Base-by-base conservation (phyloP, 2,113 vertebrate species). In the Thalassoma bifasciatum region DNA sequence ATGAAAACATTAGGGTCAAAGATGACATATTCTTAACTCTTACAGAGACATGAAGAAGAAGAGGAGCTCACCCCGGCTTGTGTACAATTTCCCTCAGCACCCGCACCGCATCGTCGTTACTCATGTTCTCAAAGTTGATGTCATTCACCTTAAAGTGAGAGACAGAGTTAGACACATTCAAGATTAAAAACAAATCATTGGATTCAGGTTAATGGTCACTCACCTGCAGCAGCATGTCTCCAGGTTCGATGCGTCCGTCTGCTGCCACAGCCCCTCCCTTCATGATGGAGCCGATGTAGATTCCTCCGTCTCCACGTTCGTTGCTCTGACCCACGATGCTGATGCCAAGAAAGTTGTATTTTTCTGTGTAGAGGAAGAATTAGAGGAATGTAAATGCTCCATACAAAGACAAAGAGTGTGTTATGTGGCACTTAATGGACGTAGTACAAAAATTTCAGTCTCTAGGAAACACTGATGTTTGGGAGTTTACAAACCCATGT, bases 201-300 rank as follows among this genome's bases (percentile, higher is more conserved):
- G 4, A 1, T 26, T 30, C 30, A 17, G 30, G 5, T 1, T 49
- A 1, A 10, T 51, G 22, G 23, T 14, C 26, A 14, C 90, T 82
- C 69, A 96, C 96, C 95, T 96, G 96, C 82, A 96, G 86, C 66
- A 97, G 93, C 96, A 97, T 97, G 93, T 97, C 96, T 2, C 96
- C 96, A 0, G 96, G 96, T 58, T 97, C 96, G 0, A 97, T 97
- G 63, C 96, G 94, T 16, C 96, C 96, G 0, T 97, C 96, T 0
- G 96, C 96, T 0, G 96, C 96, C 82, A 97, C 96, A 0, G 96
- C 96, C 3, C 96, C 96, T 0, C 96, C 96, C 83, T 97, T 97
- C 96, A 97, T 97, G 80, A 97, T 97, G 73, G 96, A 97, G 56
- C 96, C 96, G 0, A 97, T 97, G 87, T 97, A 97, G 89, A 97